Evolutionary conservation across 2,797 vertebrate genomes (phyloP), one percentile per base, ranked within the genome.

Genomic region (Tenualosa ilisha): DNA sequence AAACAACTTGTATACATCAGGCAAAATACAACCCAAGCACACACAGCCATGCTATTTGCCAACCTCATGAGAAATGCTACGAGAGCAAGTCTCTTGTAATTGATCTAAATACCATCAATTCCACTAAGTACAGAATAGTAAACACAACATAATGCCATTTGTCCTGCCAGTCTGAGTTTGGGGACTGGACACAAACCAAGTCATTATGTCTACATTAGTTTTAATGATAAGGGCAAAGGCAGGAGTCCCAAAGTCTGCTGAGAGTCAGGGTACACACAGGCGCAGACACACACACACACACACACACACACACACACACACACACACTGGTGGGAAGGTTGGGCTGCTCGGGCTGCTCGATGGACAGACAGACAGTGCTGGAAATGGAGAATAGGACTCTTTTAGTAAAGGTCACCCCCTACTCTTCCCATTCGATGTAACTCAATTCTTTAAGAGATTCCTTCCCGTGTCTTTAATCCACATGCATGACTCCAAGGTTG

Each of bases 211-310:
- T 65, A 79, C 46, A 82, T 85, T 46, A 59, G 56, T 17, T 46
- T 65, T 17, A 56, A 85, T 61, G 88, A 89, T 81, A 88, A 86
- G 84, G 91, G 91, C 50, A 68, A 90, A 89, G 91, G 63, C 75
- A 84, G 85, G 85, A 81, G 65, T 87, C 31, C 31, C 15, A 65
- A 81, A 88, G 88, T 87, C 84, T 85, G 17, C 65, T 20, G 31
- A n/a, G 54, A 50, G 53, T 49, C 63, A 53, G 12, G 31, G 31
- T 31, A 50, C 49, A 72, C 65, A 72, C 24, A 68, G 24, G 31
- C 63, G 13, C 53, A 54, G 11, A 54, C 51, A 54, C 51, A 54
- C 51, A 65, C 61, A 65, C 61, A 65, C 61, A 31, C n/a, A 65
- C 51, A 68, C 26, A 54, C 51, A 54, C 51, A 54, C 51, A 54